Evolutionary conservation across 2,797 vertebrate species (phyloP).

Genomic region (Coregonus suidteri): DNA sequence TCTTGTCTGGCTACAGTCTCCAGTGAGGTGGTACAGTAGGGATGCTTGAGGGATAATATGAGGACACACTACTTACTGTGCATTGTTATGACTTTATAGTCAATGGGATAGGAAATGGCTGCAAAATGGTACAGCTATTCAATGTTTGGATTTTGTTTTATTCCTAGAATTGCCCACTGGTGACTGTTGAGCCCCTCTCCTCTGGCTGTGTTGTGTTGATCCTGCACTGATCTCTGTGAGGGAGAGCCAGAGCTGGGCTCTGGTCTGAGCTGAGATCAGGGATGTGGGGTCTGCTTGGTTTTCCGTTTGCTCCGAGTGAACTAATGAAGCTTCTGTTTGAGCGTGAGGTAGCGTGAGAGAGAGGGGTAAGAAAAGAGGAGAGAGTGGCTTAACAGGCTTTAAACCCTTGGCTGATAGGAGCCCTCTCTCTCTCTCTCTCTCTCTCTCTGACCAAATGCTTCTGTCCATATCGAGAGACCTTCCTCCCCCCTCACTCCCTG

Average conservation of each 20-base stretch:
- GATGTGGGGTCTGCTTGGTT: slow-evolving; percentile 1
- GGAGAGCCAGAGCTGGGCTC: background rate
- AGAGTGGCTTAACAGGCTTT: slow-evolving; percentile 52
- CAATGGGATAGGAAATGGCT: no score
- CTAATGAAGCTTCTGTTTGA: slow-evolving; percentile 48
- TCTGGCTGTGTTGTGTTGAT: background rate
- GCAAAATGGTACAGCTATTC: no score
- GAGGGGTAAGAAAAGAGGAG: slow-evolving; percentile 1
- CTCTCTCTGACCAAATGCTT: slow-evolving; percentile 17
- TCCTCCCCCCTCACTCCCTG: background rate
- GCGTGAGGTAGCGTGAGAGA: background rate
- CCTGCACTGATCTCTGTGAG: background rate
- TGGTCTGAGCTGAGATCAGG: slow-evolving; percentile 5
- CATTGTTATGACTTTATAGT: background rate
- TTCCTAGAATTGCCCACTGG: background rate
- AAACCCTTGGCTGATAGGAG: slow-evolving; percentile 16
- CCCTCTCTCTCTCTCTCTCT: background rate
- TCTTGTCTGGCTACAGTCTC: background rate
- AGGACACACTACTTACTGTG: background rate
- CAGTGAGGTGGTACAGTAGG: no score
- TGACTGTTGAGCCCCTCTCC: background rate
- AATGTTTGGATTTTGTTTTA: background rate
- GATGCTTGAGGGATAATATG: no score
- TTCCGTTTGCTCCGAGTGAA: slow-evolving; percentile 28
- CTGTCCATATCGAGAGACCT: slow-evolving; percentile 26